Base-by-base conservation (phyloP, 1,140 invertebrate species). In the Trichoplusia ni region DNA sequence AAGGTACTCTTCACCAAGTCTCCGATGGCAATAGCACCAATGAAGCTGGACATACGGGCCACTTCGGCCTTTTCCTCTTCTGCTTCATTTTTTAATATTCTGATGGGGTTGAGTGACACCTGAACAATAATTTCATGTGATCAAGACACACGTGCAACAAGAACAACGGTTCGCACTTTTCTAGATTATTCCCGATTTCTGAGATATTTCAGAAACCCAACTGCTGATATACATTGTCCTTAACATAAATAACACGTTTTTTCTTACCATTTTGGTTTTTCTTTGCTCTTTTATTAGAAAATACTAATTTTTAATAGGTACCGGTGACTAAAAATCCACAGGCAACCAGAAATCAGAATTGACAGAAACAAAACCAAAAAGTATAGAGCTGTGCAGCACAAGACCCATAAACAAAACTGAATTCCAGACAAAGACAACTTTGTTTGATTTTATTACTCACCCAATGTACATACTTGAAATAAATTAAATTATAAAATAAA, bases 1-100 rank as follows among this genome's bases (percentile, higher is more conserved):
- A 99, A 92, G 7, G 99, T 99, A 62, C 97, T 98, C 89, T 99
- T 99, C 0, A 99, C 96, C 42, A 99, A 92, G 91, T 99, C 99
- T 11, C 99, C 99, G 81, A 99, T 98, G 3, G 98, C 98, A 82
- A 99, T 99, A 16, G 98, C 99, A 37, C 99, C 99, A 74, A 99
- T 95, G 88, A 99, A 99, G 77, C 97, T 97, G 31, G 98, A 99
- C 90, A 99, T 90, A 51, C 98, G 94, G 70, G 98, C 98, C 77
- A 96, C 95, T 92, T 99, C 99, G 21, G 96, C 97, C 81, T 98
- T 99, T 84, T 99, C 99, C 91, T 99, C 98, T 88, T 99, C 98
- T 2, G 98, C 98, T 73, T 99, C 97, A 92, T 95, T 93, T 89
- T 97, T 99, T 65, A 99, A 93, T 73, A 99, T 96, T 89, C 97